Evolutionary conservation across 2,113 vertebrate species (phyloP), one percentile per base, ranked within the genome.

Genomic region (Burhinus bistriatus): DNA sequence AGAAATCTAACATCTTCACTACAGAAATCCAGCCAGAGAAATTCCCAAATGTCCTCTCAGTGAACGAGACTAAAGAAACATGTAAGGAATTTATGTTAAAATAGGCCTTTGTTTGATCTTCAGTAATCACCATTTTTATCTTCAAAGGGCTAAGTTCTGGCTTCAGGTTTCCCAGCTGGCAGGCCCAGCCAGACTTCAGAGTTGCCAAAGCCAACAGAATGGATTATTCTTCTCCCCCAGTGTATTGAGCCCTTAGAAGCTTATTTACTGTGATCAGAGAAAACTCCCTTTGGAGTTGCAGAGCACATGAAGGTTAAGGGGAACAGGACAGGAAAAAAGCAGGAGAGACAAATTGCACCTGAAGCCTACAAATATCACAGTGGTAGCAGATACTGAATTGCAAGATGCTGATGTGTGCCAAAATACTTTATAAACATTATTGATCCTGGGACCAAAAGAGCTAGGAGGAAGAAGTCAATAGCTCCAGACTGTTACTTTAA

Each of bases 131-230:
- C 52, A 27, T 71, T 94, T 97, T 85, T 88, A 70, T 93, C 84
- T 95, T 95, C 84, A 95, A 84, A 93, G 55, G 59, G 26, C 22
- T 81, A 26, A 32, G 29, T 93, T 95, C 40, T 95, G 87, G 57
- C 83, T 92, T 97, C 87, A 91, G 81, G 78, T 93, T 95, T 95
- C 73, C 51, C 54, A 66, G 62, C 83, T 89, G 81, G 59, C 78
- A 83, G 36, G 61, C 44, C 40, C 59, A 93, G 38, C 3, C 49
- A 57, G 68, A 76, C 77, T 79, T 91, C 77, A 91, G 54, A 79
- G 66, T 17, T 93, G 77, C 84, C 66, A 90, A 94, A 95, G 45
- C 23, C 25, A 62, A 79, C 54, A 93, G 64, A 91, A 71, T 51
- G 38, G 34, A 40, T 89, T 91, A 69, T 91, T 90, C 51, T 91